These are phyloP conservation scores for Parasteatoda tepidariorum DNA, from an alignment of 1,140 invertebrate genomes.

Conservation along the genomic window DNA sequence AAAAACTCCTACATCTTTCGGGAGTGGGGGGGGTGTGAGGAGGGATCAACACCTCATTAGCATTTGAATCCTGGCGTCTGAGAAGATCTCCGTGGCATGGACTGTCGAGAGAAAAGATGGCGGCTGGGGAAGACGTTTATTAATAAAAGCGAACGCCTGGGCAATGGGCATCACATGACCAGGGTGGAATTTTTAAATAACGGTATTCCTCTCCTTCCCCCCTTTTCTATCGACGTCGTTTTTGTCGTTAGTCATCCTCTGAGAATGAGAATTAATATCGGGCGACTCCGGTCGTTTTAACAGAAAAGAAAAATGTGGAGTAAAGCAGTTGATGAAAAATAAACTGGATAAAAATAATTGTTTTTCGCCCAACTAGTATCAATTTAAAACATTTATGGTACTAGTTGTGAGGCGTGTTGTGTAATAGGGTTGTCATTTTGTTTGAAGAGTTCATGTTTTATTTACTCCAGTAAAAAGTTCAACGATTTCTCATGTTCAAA, in stretches of 20 bases:
- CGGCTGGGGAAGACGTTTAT: background rate
- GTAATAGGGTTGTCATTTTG: too few relatives aligned
- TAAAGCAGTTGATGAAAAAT: too few relatives aligned
- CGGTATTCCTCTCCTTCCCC: background rate
- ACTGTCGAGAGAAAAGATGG: background rate
- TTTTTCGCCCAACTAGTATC: too few relatives aligned
- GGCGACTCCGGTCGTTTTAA: too few relatives aligned
- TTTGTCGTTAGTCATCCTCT: constrained; percentile 2
- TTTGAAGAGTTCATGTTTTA: too few relatives aligned
- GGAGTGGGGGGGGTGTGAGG: background rate
- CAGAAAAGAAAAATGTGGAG: background rate
- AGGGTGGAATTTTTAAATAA: constrained; percentile 55
- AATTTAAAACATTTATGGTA: too few relatives aligned
- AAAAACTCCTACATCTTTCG: too few relatives aligned
- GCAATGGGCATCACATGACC: constrained; percentile 49
- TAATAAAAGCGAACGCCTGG: constrained; percentile 29
- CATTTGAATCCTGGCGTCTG: constrained; percentile 47
- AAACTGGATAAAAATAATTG: too few relatives aligned
- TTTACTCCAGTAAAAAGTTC: too few relatives aligned
- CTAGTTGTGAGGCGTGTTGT: too few relatives aligned
- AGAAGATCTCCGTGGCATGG: background rate
- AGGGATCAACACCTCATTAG: constrained; percentile 36
- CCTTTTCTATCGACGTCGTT: too few relatives aligned
- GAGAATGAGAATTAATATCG: constrained; percentile 32
- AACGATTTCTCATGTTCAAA: too few relatives aligned